Percentiles rank a stretch among this genome's conserved stretches.
Evolutionary conservation across 1,140 invertebrate species (phyloP).

Genomic region (Eulimnadia texana): DNA sequence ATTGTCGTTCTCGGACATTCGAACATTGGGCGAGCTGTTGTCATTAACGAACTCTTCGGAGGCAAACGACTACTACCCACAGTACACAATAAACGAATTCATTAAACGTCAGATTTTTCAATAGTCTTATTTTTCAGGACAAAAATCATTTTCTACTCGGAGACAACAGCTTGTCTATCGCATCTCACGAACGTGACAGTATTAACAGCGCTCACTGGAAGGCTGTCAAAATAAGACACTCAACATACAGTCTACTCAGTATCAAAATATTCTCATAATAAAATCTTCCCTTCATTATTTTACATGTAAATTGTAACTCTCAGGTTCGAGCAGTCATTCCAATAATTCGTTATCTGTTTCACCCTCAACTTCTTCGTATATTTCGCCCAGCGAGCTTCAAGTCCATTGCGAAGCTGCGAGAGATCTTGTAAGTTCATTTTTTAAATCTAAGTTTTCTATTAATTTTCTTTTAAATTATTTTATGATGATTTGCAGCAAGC

Average conservation of each 20-base stretch:
- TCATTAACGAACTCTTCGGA: slow-evolving; percentile 2
- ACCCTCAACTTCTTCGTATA: neutral
- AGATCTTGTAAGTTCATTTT: neutral
- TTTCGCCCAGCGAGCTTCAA: neutral
- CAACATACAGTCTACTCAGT: slow-evolving; percentile 2
- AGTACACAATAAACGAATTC: neutral
- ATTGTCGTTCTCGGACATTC: neutral
- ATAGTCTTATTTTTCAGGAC: neutral
- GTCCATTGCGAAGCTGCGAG: neutral
- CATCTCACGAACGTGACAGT: too few species aligned
- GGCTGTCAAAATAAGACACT: slow-evolving; percentile 7
- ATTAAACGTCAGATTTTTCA: neutral
- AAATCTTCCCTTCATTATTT: neutral
- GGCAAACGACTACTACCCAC: slow-evolving; percentile 4
- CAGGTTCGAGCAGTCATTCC: neutral
- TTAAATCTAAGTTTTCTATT: neutral
- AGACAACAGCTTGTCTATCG: neutral
- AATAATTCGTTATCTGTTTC: neutral
- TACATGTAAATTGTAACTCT: neutral
- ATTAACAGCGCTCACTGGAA: slow-evolving; percentile 4
- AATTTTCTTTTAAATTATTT: neutral
- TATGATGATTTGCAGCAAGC: neutral
- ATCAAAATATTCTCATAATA: neutral
- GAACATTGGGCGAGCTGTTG: neutral
- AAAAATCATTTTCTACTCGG: neutral